phyloP scores from a whole-genome alignment of 2,797 vertebrate genomes.

The Nannoperca australis region DNA sequence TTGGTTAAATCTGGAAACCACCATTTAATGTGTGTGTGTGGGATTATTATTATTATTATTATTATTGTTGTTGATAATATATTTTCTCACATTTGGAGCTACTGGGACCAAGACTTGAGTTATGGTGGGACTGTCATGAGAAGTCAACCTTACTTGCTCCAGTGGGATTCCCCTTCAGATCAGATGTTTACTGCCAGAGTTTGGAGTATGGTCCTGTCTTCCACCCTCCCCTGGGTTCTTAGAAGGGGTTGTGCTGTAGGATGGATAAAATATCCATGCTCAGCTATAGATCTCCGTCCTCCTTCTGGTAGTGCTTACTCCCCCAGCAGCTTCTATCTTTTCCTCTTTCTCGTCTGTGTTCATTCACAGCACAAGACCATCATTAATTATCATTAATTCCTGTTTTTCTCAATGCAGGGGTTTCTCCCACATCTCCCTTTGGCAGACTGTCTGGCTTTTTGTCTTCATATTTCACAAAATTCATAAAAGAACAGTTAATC shows the following conservation, averaged over 20 bases:
- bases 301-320: constrained; percentile 31
- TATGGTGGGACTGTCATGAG: neutral
- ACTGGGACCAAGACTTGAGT: neutral
- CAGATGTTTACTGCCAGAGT: constrained; percentile 38
- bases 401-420: constrained; percentile 16
- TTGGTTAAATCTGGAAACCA: no score
- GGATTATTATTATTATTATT: no score
- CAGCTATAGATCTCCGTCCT: constrained; percentile 44
- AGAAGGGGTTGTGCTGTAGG: constrained; percentile 35
- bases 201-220: constrained; percentile 29
- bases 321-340: constrained; percentile 42
- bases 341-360: constrained; percentile 37
- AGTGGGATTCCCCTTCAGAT: constrained; percentile 43
- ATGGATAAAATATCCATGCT: constrained; percentile 49
- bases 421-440: constrained; percentile 38
- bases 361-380: constrained; percentile 37
- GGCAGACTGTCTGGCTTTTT: constrained; percentile 23
- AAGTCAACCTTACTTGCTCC: constrained; percentile 17
- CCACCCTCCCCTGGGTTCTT: constrained; percentile 9
- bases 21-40: no score
- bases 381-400: constrained; percentile 62
- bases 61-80: no score
- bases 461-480: constrained; percentile 24
- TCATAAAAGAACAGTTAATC: constrained; percentile 15
- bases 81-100: neutral